A percentile compares a stretch with the other conserved stretches of the same genome.
phyloP scores from a whole-genome alignment of 2,888 invertebrate species.

The Unio delphinus region DNA sequence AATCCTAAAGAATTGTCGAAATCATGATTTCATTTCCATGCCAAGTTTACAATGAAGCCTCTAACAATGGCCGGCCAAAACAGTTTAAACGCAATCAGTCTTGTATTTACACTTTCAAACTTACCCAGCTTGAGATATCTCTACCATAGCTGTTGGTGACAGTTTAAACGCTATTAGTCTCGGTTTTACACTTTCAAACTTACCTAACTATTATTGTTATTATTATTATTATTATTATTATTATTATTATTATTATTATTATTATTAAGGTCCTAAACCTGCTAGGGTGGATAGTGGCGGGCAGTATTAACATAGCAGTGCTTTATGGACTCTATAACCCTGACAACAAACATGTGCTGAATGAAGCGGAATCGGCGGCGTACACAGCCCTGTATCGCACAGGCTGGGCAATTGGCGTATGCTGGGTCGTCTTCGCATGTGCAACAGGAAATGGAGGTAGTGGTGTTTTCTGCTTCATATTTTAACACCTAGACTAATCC shows the following conservation, averaged over 20 bases:
- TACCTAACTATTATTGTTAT: too few species aligned
- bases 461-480: not conserved
- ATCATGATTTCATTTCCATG: too few species aligned
- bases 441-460: conserved; percentile 73
- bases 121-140: too few species aligned
- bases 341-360: conserved; percentile 46
- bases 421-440: conserved; percentile 75
- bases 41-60: too few species aligned
- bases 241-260: conserved; percentile 5
- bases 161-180: too few species aligned
- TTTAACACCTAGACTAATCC: too few species aligned
- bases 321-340: conserved; percentile 66
- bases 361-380: conserved; percentile 54
- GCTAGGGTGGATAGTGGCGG: conserved; percentile 63
- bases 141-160: too few species aligned
- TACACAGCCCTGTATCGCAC: conserved; percentile 72
- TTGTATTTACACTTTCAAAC: too few species aligned
- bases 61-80: too few species aligned
- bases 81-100: too few species aligned
- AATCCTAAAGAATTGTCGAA: too few species aligned
- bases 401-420: conserved; percentile 73
- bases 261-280: conserved; percentile 37
- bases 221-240: conserved; percentile 32
- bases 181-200: too few species aligned
- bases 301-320: conserved; percentile 51